Base-by-base conservation (phyloP, 1,140 invertebrate genomes). In the Andrena cerasifolii region DNA sequence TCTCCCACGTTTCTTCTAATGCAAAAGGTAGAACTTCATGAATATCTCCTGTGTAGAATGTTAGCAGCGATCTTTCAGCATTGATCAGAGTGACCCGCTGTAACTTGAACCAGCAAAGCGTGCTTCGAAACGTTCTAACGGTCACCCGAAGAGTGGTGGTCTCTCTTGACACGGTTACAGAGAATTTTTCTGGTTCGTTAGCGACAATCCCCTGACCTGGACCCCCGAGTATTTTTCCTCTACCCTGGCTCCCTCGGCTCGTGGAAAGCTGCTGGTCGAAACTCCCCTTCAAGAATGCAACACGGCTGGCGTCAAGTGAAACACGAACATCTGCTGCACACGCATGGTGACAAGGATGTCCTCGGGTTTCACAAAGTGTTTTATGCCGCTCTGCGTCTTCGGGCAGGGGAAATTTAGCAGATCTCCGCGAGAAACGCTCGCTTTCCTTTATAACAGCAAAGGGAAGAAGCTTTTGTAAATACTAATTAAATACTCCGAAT, bases 121-220 rank as follows among this genome's bases (percentile, higher is more conserved):
- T 2, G 59, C 47, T 73, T 63, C 63, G 59, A 74, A 18, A n/a
- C 16, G 43, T n/a, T 74, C 63, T 63, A 65, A 61, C 59, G 36
- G 45, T 18, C 21, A 43, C 21, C 6, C 6, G 12, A 0, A 18
- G 54, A 33, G 62, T 10, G 21, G 21, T 40, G 51, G 63, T 73
- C 56, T 62, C 54, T 83, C 68, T 77, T 80, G 78, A 83, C 73
- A 78, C 54, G 66, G 24, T 78, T 75, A 36, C 65, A 61, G 45
- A 72, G 62, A 54, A 76, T 79, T 62, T 65, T 54, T 70, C 47
- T 63, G 49, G 54, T 75, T 82, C 74, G 61, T 78, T 79, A 78
- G 51, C n/a, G 0, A 66, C 16, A 47, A 62, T 84, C 63, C 73
- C 79, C 72, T 76, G 74, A 81, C 74, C 65, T 54, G 40, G n/a